Conservation (phyloP, 1,140 invertebrate species). For the Rhagoletis zephyria region DNA sequence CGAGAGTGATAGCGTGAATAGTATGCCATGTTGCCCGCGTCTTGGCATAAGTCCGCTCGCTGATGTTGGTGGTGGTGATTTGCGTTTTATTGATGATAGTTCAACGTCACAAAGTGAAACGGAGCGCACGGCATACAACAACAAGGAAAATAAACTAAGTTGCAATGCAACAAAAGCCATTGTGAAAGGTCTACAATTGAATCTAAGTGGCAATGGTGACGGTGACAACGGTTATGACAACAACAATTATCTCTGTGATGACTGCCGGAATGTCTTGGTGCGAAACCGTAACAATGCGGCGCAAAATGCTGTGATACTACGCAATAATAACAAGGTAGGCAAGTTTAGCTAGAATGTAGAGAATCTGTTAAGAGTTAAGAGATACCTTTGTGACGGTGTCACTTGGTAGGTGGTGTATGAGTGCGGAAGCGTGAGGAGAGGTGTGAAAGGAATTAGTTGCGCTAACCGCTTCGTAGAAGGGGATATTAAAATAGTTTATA, state of each 20-base stretch:
- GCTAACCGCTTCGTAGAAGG: neutral
- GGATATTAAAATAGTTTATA: constrained; percentile 22
- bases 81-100: constrained; percentile 70
- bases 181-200: constrained; percentile 10
- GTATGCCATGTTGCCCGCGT: neutral
- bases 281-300: constrained; percentile 67
- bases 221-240: constrained; percentile 52
- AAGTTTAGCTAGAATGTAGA: constrained; percentile 8
- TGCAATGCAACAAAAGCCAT: constrained; percentile 13
- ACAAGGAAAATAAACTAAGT: constrained; percentile 19
- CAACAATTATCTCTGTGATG: constrained; percentile 66
- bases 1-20: constrained; percentile 1
- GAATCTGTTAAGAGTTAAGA: neutral
- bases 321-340: constrained; percentile 53
- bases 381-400: no score
- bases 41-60: neutral
- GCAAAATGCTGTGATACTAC: constrained; percentile 57
- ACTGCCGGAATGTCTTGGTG: constrained; percentile 66
- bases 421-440: neutral
- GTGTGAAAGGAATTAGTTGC: constrained; percentile 10
- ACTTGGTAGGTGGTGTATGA: neutral
- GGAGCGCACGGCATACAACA: constrained; percentile 63
- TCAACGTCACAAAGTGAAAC: constrained; percentile 69
- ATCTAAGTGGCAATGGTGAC: constrained; percentile 51
- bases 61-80: constrained; percentile 56